Conservation (phyloP, 2,888 invertebrate species). For the Tuta absoluta region DNA sequence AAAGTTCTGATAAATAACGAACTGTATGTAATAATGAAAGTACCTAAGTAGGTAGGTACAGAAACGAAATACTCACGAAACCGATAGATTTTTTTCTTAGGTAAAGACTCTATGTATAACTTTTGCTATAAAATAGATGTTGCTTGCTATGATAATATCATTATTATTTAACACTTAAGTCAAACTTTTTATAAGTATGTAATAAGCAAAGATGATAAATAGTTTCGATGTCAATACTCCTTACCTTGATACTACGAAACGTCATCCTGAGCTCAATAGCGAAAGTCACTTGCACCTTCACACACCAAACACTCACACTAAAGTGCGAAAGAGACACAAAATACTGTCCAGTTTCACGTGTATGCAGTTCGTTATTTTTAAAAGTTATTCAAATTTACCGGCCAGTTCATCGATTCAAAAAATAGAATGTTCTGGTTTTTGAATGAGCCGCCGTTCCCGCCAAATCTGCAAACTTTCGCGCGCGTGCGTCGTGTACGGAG, state of each 20-base stretch:
- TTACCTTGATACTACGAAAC: constrained; percentile 67
- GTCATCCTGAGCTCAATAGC: constrained; percentile 61
- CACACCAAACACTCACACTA: constrained; percentile 50
- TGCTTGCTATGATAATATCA: no score
- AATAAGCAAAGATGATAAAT: neutral
- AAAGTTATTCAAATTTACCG: neutral
- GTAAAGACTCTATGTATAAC: no score
- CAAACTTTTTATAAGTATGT: neutral
- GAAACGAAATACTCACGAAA: no score
- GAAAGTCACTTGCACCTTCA: constrained; percentile 68
- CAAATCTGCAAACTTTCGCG: constrained; percentile 62
- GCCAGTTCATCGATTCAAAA: constrained; percentile 1
- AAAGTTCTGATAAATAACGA: no score
- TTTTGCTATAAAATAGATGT: no score
- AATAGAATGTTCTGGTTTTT: constrained; percentile 4
- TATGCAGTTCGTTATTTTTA: constrained; percentile 14
- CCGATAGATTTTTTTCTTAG: no score
- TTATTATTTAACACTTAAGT: no score
- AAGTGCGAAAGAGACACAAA: constrained; percentile 39
- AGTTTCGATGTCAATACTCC: constrained; percentile 23
- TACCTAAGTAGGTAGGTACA: no score
- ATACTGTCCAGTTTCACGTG: constrained; percentile 40
- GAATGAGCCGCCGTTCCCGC: constrained; percentile 43
- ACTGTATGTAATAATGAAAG: no score
- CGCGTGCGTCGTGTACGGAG: constrained; percentile 55